Conservation (phyloP, 2,113 vertebrate species). For the Columbina picui region DNA sequence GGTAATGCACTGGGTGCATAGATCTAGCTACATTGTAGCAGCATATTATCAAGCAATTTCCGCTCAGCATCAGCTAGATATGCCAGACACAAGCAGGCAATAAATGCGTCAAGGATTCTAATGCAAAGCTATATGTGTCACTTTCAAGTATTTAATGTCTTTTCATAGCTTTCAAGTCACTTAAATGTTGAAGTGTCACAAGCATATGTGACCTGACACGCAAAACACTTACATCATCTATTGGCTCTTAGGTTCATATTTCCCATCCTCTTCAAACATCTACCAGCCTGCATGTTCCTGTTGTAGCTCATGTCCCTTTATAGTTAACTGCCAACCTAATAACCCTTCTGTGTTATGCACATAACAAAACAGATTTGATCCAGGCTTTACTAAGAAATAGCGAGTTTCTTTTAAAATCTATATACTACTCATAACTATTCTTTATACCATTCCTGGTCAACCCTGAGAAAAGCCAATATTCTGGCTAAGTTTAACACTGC, state of each 20-base stretch:
- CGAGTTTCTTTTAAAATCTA: background rate
- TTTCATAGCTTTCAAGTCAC: background rate
- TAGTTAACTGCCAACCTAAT: background rate
- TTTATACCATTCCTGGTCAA: background rate
- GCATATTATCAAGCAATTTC: background rate
- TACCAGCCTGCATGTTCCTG: background rate
- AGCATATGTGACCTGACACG: background rate
- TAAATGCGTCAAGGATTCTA: background rate
- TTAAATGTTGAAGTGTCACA: fast-evolving
- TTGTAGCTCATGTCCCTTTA: background rate
- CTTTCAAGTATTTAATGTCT: background rate
- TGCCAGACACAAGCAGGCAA: background rate
- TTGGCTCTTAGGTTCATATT: background rate
- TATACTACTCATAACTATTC: background rate
- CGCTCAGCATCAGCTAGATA: background rate
- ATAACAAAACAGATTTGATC: background rate
- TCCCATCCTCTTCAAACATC: background rate
- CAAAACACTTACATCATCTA: background rate
- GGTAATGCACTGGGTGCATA: background rate
- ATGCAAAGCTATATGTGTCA: fast-evolving
- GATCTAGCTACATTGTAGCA: background rate
- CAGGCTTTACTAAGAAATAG: background rate
- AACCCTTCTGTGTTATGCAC: background rate
- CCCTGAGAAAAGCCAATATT: background rate
- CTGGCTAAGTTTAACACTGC: background rate